Conservation (phyloP, 2,888 invertebrate genomes). For the Lepidonotus clava region DNA sequence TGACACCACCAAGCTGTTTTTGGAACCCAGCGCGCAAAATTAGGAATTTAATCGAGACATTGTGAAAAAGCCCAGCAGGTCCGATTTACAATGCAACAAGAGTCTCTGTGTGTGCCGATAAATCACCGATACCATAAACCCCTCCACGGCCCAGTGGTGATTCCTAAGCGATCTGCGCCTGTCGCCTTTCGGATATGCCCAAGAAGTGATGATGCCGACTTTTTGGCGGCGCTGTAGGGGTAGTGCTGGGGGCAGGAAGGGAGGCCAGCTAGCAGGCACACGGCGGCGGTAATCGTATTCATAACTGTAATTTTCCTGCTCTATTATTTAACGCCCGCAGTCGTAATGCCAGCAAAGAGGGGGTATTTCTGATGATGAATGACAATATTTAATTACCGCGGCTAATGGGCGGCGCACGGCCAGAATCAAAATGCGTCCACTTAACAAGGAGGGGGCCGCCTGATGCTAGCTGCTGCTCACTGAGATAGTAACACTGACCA, state of each 20-base stretch:
- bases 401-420: constrained; percentile 26
- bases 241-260: too few relatives aligned
- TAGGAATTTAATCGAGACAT: constrained; percentile 32
- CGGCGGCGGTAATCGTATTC: constrained; percentile 17
- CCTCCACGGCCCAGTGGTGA: neutral
- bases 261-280: too few relatives aligned
- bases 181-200: too few relatives aligned
- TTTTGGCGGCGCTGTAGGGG: too few relatives aligned
- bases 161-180: too few relatives aligned
- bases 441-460: neutral
- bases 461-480: too few relatives aligned
- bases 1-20: constrained; percentile 15
- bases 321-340: constrained; percentile 47
- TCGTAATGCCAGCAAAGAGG: neutral
- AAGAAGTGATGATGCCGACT: too few relatives aligned
- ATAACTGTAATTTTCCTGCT: constrained; percentile 35
- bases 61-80: neutral
- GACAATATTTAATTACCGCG: constrained; percentile 39
- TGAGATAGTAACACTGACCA: too few relatives aligned
- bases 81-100: constrained; percentile 30
- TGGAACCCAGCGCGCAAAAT: neutral
- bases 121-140: constrained; percentile 24
- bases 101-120: neutral
- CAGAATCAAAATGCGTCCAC: neutral
- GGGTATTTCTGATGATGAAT: neutral